Evolutionary conservation across 2,797 vertebrate genomes (phyloP), one percentile per base, ranked within the genome.

Genomic region (Sebastes aleutianus): DNA sequence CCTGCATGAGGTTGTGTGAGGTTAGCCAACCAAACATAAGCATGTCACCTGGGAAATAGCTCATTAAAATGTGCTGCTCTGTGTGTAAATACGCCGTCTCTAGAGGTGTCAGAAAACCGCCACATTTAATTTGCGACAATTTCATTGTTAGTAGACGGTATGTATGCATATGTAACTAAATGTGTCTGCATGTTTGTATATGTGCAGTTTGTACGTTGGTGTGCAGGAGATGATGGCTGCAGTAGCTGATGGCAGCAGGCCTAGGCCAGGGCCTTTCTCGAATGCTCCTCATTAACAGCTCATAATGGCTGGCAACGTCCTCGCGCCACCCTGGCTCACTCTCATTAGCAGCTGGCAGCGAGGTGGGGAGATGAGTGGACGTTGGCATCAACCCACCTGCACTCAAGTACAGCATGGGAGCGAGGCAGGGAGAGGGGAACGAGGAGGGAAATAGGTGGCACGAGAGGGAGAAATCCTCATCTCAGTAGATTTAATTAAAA

Each of bases 401-500:
- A 94, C 96, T 96, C 95, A 87, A 94, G 95, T 95, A 95, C 94
- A 90, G 91, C 87, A 82, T 65, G 78, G 89, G 75, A 91, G 79
- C 67, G n/a, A 90, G 78, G 80, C 81, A 76, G 83, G 67, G 78
- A 83, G 81, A 75, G 80, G 56, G 78, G 82, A 78, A 85, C 5
- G 31, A 71, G 50, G 24, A 88, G 79, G 74, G 88, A 87, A 76
- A 89, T 85, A 82, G 90, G 89, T 91, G 89, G 93, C 87, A 86
- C 27, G 43, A 87, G 87, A 82, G 87, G 81, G 90, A 89, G 83
- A 86, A 92, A 92, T 87, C 84, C 82, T 90, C 91, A 94, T 98
- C 98, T 98, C 97, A 93, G 96, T 97, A 98, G 98, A 97, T 98
- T 99, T 98, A 98, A 99, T 99, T 99, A 99, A 99, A 98, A 97